Evolutionary conservation across 1,140 invertebrate genomes (phyloP), one percentile per base, ranked within the genome.

Genomic region (Euwallacea fornicatus): DNA sequence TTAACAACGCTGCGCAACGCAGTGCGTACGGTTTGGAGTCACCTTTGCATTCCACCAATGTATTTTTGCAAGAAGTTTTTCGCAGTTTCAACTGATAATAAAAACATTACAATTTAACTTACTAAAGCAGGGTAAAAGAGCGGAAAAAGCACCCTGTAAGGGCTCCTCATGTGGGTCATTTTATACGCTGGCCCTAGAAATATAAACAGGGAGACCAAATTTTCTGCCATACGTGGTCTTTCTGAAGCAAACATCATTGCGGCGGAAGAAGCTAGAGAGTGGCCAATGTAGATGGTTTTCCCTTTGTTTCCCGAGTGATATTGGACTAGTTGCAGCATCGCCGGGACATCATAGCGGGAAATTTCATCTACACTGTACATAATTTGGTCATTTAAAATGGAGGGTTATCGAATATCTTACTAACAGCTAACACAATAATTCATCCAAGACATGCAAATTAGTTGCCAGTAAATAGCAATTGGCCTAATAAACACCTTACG

Each of bases 301-400:
- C 74, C 75, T 55, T 78, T 76, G 7, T 77, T 76, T 6, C 80
- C 79, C 1, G 86, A 86, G 21, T 75, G 69, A 6, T 82, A 78
- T 7, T 84, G 71, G 6, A 87, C 81, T 66, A 84, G 83, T 58
- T 87, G 78, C 9, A 90, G 76, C 77, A 86, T 84, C 0, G 86
- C 83, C 15, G 88, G 86, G 21, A 89, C 71, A 76, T 90, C 88
- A 72, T 84, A 84, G 7, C 81, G 73, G 3, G 86, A 86, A 79
- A 89, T 86, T 78, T 90, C 86, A 75, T 89, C 86, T 41, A 78
- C 78, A 54, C 82, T 80, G 61, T 56, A 78, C 21, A 33, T 33
- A 33, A 33, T 33, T 4, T 33, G 21, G 21, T 33, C 21, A 33
- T 33, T 33, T 33, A 1, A 33, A 33, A 33, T 33, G 21, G 4